phyloP scores from a whole-genome alignment of 2,888 invertebrate species.

The Synanthedon andrenaeformis region DNA sequence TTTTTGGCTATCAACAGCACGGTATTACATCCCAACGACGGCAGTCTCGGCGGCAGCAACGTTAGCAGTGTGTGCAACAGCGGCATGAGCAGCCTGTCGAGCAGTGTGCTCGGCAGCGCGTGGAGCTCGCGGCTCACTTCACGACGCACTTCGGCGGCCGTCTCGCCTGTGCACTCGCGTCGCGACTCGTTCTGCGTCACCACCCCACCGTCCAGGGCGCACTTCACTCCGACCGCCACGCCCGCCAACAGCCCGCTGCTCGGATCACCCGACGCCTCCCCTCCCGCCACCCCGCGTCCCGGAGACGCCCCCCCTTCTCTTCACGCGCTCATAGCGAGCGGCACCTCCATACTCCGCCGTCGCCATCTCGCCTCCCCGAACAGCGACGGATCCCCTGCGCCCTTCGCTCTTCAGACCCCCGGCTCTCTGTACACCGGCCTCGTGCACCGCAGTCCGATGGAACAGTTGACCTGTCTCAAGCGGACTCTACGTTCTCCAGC shows the following conservation, averaged over 20 bases:
- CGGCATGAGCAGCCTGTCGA: conserved; percentile 66
- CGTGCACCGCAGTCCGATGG: conserved; percentile 80
- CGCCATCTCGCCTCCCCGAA: conserved; percentile 71
- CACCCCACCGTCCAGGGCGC: conserved; percentile 76
- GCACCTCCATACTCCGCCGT: conserved; percentile 54
- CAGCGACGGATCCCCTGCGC: conserved; percentile 71
- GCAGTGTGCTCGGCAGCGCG: conserved; percentile 66
- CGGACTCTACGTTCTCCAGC: conserved; percentile 55
- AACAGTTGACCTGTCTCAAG: conserved; percentile 81
- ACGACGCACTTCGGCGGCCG: conserved; percentile 63
- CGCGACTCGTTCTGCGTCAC: conserved; percentile 85
- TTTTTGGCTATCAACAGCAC: conserved; percentile 67
- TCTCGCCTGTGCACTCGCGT: conserved; percentile 74
- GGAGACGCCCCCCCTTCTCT: conserved; percentile 66
- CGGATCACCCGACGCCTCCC: conserved; percentile 70
- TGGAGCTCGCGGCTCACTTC: conserved; percentile 75
- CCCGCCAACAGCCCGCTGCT: conserved; percentile 87
- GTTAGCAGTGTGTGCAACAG: conserved; percentile 73
- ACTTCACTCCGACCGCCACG: conserved; percentile 85
- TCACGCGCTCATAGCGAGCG: conserved; percentile 65
- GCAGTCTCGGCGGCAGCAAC: conserved; percentile 76
- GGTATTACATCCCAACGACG: conserved; percentile 91
- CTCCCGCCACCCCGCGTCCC: conserved; percentile 74
- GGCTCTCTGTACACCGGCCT: conserved; percentile 74
- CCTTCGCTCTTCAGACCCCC: conserved; percentile 70